These are phyloP conservation scores for Petrocephalus sullivani DNA, from an alignment of 2,797 vertebrate species.

Conservation along the genomic window DNA sequence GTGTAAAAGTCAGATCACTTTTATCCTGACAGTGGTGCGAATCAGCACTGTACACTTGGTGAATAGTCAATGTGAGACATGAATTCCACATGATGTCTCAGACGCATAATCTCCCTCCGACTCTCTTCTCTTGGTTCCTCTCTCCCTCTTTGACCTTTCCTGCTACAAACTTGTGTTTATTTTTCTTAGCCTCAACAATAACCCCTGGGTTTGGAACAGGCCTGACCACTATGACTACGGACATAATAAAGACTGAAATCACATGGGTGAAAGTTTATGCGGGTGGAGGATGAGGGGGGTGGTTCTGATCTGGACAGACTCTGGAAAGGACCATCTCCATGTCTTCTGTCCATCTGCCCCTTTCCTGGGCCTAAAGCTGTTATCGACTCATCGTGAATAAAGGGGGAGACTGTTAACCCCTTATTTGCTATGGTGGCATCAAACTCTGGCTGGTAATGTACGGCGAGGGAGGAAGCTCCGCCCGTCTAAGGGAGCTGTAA, in stretches of 20 bases:
- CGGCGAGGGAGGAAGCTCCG: background rate
- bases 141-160: background rate
- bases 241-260: background rate
- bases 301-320: background rate
- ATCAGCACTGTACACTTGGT: background rate
- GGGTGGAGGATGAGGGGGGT: background rate
- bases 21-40: background rate
- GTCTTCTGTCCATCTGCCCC: background rate
- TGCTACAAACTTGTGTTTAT: background rate
- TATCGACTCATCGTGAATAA: background rate
- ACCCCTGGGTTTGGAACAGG: background rate
- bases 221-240: background rate
- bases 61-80: background rate
- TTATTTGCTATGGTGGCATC: no score
- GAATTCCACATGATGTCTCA: background rate
- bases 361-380: background rate
- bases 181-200: background rate
- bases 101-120: background rate
- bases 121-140: background rate
- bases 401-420: background rate
- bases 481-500: background rate
- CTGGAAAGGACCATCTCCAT: background rate
- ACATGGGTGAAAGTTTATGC: background rate
- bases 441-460: background rate
- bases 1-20: background rate